phyloP scores from a whole-genome alignment of 2,888 invertebrate species.

The Erpobdella octoculata region DNA sequence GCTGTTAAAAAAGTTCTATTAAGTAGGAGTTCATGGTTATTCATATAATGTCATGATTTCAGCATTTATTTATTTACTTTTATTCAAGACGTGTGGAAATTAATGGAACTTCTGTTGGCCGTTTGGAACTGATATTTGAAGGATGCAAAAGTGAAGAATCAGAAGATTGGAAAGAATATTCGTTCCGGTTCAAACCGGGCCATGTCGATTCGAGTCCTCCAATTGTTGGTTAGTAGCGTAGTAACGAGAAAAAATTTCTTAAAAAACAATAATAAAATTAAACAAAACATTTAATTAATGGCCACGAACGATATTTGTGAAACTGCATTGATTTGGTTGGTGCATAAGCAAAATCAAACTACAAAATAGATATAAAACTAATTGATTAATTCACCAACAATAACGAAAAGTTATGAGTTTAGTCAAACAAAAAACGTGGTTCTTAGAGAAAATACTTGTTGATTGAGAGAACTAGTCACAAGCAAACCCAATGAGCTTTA shows the following conservation, averaged over 20 bases:
- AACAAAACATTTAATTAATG: not conserved
- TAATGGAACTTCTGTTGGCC: slow-evolving; percentile 50
- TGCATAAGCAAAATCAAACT: too few species aligned
- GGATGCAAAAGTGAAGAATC: slow-evolving; percentile 60
- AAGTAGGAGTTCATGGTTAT: not conserved
- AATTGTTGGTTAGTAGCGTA: slow-evolving; percentile 60
- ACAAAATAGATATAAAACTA: too few species aligned
- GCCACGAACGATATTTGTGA: too few species aligned
- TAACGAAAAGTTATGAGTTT: too few species aligned
- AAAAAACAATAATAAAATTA: not conserved
- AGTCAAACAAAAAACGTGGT: too few species aligned
- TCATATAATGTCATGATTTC: not conserved
- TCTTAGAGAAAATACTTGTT: too few species aligned
- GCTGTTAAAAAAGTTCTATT: not conserved
- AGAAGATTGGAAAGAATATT: slow-evolving; percentile 65
- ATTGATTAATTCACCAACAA: too few species aligned
- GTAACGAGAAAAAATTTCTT: not conserved
- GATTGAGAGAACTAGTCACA: too few species aligned
- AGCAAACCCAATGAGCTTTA: too few species aligned
- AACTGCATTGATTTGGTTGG: too few species aligned
- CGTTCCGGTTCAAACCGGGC: slow-evolving; percentile 70
- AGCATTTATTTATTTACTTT: not conserved
- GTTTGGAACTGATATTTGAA: slow-evolving; percentile 68
- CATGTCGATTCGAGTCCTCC: slow-evolving; percentile 61
- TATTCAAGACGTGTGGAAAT: slow-evolving; percentile 2